Evolutionary conservation across 92 coral and sea anemone genomes (phyloP).

Genomic region (Scolanthus callimorphus): DNA sequence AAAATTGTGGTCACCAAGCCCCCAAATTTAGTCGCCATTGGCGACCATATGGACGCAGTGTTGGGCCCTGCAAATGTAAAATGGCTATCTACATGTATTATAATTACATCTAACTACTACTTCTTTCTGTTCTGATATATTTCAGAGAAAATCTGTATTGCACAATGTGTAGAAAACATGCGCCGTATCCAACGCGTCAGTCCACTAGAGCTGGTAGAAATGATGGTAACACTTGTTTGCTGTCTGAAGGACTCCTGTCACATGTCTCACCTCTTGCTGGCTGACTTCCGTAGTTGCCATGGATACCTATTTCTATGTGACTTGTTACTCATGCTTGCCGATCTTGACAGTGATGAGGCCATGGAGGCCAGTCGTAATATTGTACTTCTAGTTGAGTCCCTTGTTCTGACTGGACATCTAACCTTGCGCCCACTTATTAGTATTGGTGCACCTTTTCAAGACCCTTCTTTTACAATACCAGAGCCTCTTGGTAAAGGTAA

Average conservation of each 20-base stretch:
- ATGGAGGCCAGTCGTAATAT: slow-evolving; percentile 85
- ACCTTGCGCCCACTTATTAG: slow-evolving; percentile 79
- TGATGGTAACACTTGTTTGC: slow-evolving; percentile 85
- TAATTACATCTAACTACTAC: no score
- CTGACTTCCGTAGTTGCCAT: slow-evolving; percentile 86
- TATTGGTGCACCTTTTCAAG: slow-evolving; percentile 96
- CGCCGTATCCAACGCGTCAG: slow-evolving; percentile 58
- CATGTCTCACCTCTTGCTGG: slow-evolving; percentile 71
- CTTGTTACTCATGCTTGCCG: slow-evolving; percentile 76
- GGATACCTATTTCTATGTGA: slow-evolving; percentile 85
- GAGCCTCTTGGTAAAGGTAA: slow-evolving; percentile 90
- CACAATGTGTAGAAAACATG: slow-evolving; percentile 89
- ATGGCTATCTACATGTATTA: no score
- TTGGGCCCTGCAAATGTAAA: no score
- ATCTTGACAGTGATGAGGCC: slow-evolving; percentile 67
- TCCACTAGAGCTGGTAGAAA: slow-evolving; percentile 93
- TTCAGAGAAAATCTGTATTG: slow-evolving; percentile 82
- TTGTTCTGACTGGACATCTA: slow-evolving; percentile 90
- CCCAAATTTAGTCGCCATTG: no score
- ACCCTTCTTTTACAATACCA: slow-evolving; percentile 79
- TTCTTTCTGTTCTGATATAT: neutral
- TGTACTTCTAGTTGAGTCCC: slow-evolving; percentile 66
- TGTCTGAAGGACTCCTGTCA: slow-evolving; percentile 88
- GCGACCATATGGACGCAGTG: no score
- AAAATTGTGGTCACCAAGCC: no score